Evolutionary conservation across 2,113 vertebrate genomes (phyloP), one percentile per base, ranked within the genome.

Genomic region (Thoracochromis brauschi): DNA sequence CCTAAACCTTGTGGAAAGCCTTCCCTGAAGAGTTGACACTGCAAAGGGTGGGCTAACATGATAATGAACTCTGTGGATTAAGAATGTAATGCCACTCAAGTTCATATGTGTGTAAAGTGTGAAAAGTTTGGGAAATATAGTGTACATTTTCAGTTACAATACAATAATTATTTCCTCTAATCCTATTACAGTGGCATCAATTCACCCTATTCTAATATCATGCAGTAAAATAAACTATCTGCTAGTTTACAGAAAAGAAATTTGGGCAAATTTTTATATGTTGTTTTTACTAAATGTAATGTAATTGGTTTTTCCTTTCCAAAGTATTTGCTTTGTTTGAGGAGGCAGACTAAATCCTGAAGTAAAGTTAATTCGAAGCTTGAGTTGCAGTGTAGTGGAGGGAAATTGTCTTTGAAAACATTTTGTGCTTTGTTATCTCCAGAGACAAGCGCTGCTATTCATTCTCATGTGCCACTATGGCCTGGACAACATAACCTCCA

Each of bases 371-470:
- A 78, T 19, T 19, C 2, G 17, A 51, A 49, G 45, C 26, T 49
- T 19, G 45, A 51, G 26, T 78, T 21, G 6, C n/a, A 8, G 60
- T 38, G 60, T 2, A 65, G 60, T 65, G 60, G 60, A 5, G 5
- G 55, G 45, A 47, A 14, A 54, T 29, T 54, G 5, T 80, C 19
- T 85, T 45, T 80, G 19, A 88, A 79, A 81, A 38, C 9, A 10
- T 0, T 85, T 13, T 81, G 1, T 88, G n/a, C 21, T 86, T 60
- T 85, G 3, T 7, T 88, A 5, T 71, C 42, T 53, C 4, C 35
- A 96, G 95, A 80, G 2, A 96, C 94, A 1, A 90, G 53, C n/a
- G 94, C 82, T 8, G 89, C 91, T 29, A 3, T 96, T 65, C 89
- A 90, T 51, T 91, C 94, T 4, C 16, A 16, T 9, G 87, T 95